phyloP scores from a whole-genome alignment of 2,888 invertebrate species.

The Amphipoea lucens region DNA sequence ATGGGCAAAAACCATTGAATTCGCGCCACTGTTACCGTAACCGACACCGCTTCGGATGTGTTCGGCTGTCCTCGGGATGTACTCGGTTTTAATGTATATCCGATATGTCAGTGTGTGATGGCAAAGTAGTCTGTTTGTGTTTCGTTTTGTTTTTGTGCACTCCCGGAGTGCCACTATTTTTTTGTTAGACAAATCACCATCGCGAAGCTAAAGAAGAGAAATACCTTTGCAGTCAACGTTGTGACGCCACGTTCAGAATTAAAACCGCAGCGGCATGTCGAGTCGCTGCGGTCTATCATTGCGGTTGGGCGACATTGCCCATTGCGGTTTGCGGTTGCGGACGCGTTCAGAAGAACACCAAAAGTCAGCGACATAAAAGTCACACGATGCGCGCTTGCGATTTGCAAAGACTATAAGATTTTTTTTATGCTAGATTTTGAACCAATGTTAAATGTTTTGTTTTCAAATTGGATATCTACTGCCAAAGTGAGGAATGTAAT shows the following conservation, averaged over 20 bases:
- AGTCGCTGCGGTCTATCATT: background rate
- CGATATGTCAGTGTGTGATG: too few relatives aligned
- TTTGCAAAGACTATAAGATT: background rate
- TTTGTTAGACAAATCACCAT: background rate
- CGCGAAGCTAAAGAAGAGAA: background rate
- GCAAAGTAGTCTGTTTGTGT: too few relatives aligned
- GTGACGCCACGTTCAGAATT: background rate
- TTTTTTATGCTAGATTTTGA: slow-evolving; percentile 23
- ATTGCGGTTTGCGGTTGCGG: background rate
- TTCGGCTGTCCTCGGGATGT: too few relatives aligned
- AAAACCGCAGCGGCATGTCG: too few relatives aligned
- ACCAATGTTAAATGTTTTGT: slow-evolving; percentile 14
- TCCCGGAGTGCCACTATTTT: background rate
- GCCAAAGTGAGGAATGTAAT: slow-evolving; percentile 42
- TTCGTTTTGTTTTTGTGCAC: too few relatives aligned
- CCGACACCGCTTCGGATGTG: too few relatives aligned
- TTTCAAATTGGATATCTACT: slow-evolving; percentile 39
- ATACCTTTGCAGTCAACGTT: background rate
- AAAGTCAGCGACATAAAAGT: background rate
- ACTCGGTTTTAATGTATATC: too few relatives aligned
- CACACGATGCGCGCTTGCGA: background rate
- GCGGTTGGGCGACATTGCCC: background rate
- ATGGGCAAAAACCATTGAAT: too few relatives aligned
- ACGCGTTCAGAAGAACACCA: background rate
- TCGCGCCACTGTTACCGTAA: too few relatives aligned